Evolutionary conservation across 2,797 vertebrate genomes (phyloP), one percentile per base, ranked within the genome.

Genomic region (Clarias platycephalus): DNA sequence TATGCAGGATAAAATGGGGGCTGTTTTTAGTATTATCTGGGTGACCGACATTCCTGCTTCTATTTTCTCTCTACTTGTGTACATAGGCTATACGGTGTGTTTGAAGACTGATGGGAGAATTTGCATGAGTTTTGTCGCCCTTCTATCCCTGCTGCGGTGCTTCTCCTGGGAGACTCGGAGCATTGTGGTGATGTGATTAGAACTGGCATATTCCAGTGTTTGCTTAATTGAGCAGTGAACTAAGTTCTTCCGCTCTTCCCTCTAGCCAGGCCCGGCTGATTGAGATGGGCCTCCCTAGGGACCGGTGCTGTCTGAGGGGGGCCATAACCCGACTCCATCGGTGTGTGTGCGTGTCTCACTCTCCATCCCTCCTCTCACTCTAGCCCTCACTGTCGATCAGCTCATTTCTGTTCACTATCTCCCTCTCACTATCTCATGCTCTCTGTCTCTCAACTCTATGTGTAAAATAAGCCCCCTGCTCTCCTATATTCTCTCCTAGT

Each of bases 281-380:
- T 94, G 93, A 94, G 93, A 94, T 90, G 90, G 87, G 90, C 91
- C 92, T 94, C 94, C 91, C 90, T 89, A 89, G 93, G 93, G 91
- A 93, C 91, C 88, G 80, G 53, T 26, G 82, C 80, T 81, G 31
- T 84, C 83, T 84, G 44, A 84, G 85, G 82, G 62, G 91, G 93
- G 91, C 89, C 64, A 53, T 68, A 60, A 53, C 44, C 57, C 72
- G 28, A 57, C 66, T 78, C 15, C 53, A 55, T 49, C 28, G 13
- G 15, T 49, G 49, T 49, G 49, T 53, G 49, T 53, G 49, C 55
- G 40, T 70, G 31, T 44, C 85, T 85, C 40, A 55, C 66, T 79
- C 12, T 24, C 58, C 26, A 63, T 68, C 34, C n/a, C 16, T 49
- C 63, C 40, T 74, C 66, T 49, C 62, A 67, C 55, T 63, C 24